Percentiles rank a stretch among this genome's conserved stretches.
phyloP scores from a whole-genome alignment of 2,797 vertebrate genomes.

The Sarcophilus harrisii region DNA sequence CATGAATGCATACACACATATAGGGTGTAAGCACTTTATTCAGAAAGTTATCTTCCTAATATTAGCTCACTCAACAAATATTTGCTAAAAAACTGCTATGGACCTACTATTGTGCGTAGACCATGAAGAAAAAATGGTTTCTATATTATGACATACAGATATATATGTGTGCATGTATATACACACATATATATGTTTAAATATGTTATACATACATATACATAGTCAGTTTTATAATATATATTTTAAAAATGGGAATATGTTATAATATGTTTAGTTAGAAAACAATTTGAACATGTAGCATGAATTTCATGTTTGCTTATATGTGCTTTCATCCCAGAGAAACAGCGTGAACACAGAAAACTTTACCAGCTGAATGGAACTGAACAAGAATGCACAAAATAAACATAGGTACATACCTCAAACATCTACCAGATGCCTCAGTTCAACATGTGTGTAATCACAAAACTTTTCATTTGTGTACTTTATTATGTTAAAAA shows the following conservation, averaged over 20 bases:
- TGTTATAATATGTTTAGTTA: background rate
- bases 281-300: background rate
- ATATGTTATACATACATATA: background rate
- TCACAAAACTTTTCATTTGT: background rate
- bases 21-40: background rate
- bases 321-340: background rate
- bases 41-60: background rate
- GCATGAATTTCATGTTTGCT: background rate
- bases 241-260: background rate
- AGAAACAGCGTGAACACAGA: background rate
- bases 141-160: background rate
- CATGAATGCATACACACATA: too few relatives aligned
- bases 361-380: background rate
- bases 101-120: background rate
- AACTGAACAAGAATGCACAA: background rate
- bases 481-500: background rate
- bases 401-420: background rate
- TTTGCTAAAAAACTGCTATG: background rate
- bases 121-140: background rate
- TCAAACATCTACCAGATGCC: background rate
- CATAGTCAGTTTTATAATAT: background rate
- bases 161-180: background rate
- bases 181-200: background rate
- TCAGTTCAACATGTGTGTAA: background rate
- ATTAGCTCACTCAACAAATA: background rate